Conservation (phyloP, 1,140 invertebrate genomes). For the Rhagoletis pomonella region DNA sequence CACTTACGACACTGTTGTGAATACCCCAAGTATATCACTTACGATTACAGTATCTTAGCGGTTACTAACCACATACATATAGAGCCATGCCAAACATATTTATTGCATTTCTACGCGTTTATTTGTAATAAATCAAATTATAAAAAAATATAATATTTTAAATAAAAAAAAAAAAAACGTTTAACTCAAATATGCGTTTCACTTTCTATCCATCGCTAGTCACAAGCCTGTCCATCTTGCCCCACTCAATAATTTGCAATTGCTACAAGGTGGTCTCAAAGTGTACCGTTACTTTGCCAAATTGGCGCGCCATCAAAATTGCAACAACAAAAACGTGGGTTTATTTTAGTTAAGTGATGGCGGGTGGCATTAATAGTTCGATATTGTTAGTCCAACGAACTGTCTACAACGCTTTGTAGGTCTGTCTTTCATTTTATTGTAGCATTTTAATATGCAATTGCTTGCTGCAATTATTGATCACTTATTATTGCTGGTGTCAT, state of each 20-base stretch:
- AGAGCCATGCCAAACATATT: constrained; percentile 39
- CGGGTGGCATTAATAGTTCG: not conserved
- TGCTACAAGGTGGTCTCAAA: constrained; percentile 14
- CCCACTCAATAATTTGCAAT: not conserved
- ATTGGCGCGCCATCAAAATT: constrained; percentile 27
- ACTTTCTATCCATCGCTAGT: constrained; percentile 11
- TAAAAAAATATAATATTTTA: not conserved
- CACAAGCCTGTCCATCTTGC: not conserved
- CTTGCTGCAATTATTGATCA: constrained; percentile 30
- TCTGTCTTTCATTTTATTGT: not conserved
- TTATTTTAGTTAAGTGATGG: not conserved
- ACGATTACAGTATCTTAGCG: not conserved
- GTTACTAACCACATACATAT: constrained; percentile 14
- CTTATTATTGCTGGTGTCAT: not conserved
- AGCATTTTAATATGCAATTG: constrained; percentile 16
- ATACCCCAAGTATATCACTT: not conserved
- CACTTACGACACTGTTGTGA: no score
- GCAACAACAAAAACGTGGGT: not conserved
- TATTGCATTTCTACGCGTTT: constrained; percentile 46
- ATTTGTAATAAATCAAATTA: constrained; percentile 46
- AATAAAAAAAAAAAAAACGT: not conserved
- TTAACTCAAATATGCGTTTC: not conserved
- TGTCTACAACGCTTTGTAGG: not conserved
- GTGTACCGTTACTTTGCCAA: constrained; percentile 28
- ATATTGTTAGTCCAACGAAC: not conserved